Conservation (phyloP, 2,113 vertebrate genomes). For the Geococcyx californianus region DNA sequence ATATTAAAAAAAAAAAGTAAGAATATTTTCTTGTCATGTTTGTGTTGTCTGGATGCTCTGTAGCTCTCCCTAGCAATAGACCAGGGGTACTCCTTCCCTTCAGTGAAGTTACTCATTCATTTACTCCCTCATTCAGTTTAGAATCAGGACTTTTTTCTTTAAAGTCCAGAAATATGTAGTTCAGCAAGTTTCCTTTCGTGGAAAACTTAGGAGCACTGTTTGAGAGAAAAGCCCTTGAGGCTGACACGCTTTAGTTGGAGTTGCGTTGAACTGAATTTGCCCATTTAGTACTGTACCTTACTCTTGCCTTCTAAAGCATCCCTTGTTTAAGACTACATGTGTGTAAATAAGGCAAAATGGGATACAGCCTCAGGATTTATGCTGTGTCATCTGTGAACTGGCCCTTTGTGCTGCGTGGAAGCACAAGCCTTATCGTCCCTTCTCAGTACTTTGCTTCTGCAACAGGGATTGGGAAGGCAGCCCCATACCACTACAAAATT, state of each 20-base stretch:
- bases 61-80: slow-evolving; percentile 12
- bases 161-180: slow-evolving; percentile 44
- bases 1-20: neutral
- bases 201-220: slow-evolving; percentile 26
- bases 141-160: slow-evolving; percentile 41
- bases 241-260: slow-evolving; percentile 16
- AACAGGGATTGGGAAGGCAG: neutral
- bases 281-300: slow-evolving; percentile 2
- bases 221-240: slow-evolving; percentile 46
- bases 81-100: neutral
- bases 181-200: slow-evolving; percentile 39
- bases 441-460: neutral
- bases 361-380: neutral
- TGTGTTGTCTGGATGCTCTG: neutral
- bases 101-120: slow-evolving; percentile 39
- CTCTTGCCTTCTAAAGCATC: neutral
- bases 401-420: neutral
- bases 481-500: neutral
- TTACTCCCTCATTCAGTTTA: slow-evolving; percentile 14
- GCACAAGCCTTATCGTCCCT: too few relatives aligned
- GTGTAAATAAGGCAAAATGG: neutral
- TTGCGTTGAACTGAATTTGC: slow-evolving; percentile 49
- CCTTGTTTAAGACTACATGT: neutral
- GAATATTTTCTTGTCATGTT: slow-evolving; percentile 9
- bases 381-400: neutral